Percentiles rank a stretch among this genome's conserved stretches.
These are phyloP conservation scores for Teinopalpus imperialis DNA, from an alignment of 2,888 invertebrate species.

Conservation along the genomic window DNA sequence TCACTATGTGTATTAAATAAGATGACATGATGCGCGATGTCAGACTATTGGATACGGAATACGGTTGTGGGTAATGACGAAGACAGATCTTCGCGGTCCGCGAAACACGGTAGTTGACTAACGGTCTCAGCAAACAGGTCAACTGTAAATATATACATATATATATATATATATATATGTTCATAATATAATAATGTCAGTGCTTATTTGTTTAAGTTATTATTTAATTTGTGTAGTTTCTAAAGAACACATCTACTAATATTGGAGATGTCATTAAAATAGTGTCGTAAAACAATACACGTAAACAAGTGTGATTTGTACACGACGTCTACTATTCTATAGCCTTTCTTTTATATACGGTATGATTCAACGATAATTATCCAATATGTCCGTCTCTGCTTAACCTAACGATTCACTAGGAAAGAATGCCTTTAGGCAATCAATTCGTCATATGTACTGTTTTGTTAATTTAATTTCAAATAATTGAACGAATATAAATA, in stretches of 20 bases:
- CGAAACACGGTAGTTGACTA: constrained; percentile 53
- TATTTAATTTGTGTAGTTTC: no score
- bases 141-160: no score
- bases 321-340: background rate
- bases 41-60: constrained; percentile 8
- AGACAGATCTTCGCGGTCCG: constrained; percentile 55
- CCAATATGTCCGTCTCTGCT: no score
- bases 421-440: no score
- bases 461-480: no score
- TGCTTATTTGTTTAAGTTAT: no score
- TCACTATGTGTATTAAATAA: constrained; percentile 1
- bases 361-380: background rate
- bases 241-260: no score
- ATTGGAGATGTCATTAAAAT: background rate
- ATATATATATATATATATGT: no score
- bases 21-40: constrained; percentile 20
- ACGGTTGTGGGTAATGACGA: constrained; percentile 26
- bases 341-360: background rate
- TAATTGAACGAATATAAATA: no score
- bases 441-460: no score
- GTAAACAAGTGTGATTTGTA: background rate
- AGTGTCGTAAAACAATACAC: background rate
- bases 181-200: no score
- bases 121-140: constrained; percentile 30
- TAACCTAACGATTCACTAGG: no score